phyloP scores from a whole-genome alignment of 2,888 invertebrate species.

The Reticulitermes lucifugus region DNA sequence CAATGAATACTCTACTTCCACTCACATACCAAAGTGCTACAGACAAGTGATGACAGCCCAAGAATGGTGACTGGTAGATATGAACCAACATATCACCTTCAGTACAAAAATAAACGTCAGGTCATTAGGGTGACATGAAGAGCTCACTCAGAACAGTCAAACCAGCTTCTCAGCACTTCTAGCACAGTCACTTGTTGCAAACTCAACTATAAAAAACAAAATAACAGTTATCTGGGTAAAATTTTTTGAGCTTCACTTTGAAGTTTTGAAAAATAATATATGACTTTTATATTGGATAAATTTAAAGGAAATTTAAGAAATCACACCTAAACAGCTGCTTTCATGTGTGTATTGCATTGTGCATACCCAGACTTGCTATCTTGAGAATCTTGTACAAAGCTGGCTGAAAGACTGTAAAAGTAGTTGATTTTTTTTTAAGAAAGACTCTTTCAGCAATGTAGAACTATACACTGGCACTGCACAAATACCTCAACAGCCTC shows the following conservation, averaged over 20 bases:
- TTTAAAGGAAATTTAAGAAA: neutral
- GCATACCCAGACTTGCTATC: neutral
- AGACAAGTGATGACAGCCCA: neutral
- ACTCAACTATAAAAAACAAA: neutral
- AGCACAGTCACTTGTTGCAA: neutral
- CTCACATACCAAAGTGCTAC: neutral
- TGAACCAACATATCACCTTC: neutral
- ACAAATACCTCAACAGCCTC: constrained; percentile 13
- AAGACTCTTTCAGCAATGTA: neutral
- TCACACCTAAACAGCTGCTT: neutral
- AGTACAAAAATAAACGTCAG: neutral
- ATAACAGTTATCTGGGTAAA: neutral
- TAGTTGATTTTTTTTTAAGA: neutral
- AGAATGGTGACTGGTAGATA: neutral
- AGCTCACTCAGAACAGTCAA: neutral
- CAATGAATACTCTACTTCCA: neutral
- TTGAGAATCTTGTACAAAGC: constrained; percentile 1
- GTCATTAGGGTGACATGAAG: neutral
- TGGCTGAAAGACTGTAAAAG: neutral
- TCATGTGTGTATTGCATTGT: neutral
- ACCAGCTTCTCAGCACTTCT: neutral
- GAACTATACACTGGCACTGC: neutral
- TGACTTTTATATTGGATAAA: neutral
- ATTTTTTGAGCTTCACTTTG: neutral
- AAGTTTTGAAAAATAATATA: neutral